A percentile compares a stretch with the other conserved stretches of the same genome.
Evolutionary conservation across 2,113 vertebrate genomes (phyloP).

Genomic region (Nycticebus coucang): DNA sequence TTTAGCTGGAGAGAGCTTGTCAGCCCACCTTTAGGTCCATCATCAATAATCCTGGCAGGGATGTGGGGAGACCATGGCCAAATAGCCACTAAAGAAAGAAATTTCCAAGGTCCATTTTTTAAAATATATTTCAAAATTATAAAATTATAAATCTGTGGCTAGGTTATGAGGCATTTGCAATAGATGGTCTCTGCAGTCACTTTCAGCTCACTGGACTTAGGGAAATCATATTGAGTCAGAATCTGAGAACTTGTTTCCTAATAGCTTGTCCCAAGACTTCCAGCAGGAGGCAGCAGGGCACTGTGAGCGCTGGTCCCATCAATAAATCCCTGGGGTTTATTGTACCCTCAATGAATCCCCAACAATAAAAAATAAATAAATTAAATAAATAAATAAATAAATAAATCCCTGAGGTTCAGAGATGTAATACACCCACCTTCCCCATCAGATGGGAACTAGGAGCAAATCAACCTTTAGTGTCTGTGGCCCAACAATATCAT

Average conservation of each 20-base stretch:
- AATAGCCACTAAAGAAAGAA: not conserved
- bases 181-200: not conserved
- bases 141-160: not conserved
- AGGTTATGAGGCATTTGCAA: not conserved
- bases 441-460: not conserved
- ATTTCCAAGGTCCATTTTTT: not conserved
- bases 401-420: not conserved
- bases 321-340: not conserved
- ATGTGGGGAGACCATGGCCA: not conserved
- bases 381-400: too few relatives aligned
- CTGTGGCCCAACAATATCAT: not conserved
- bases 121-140: not conserved
- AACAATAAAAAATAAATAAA: too few relatives aligned
- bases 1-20: not conserved
- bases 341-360: too few relatives aligned
- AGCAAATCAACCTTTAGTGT: not conserved
- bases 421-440: not conserved
- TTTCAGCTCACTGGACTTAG: not conserved
- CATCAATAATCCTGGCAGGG: not conserved
- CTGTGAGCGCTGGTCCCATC: not conserved
- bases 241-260: not conserved
- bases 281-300: slow-evolving; percentile 70
- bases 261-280: not conserved
- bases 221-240: not conserved
- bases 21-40: not conserved